Conservation (phyloP, 2,888 invertebrate species). For the Galerucella nymphaeae region DNA sequence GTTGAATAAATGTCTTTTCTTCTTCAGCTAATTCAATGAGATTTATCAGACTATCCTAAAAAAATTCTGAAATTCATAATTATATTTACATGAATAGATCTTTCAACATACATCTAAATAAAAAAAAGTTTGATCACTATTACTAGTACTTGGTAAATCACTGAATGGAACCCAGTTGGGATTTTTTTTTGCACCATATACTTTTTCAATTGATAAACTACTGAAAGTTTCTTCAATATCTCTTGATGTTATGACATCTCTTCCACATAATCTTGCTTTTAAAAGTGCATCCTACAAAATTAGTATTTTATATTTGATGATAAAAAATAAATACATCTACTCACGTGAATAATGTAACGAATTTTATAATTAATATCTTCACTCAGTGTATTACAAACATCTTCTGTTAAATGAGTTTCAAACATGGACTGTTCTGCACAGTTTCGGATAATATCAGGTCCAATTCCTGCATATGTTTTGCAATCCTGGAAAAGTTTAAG, state of each 20-base stretch:
- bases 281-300: conserved; percentile 58
- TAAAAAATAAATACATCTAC: background rate
- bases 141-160: conserved; percentile 47
- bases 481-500: conserved; percentile 50
- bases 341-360: conserved; percentile 61
- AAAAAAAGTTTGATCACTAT: conserved; percentile 54
- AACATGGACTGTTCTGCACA: conserved; percentile 60
- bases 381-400: conserved; percentile 57
- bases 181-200: conserved; percentile 58
- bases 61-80: conserved; percentile 26
- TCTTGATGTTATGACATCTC: conserved; percentile 56
- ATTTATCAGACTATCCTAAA: conserved; percentile 54
- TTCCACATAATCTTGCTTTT: conserved; percentile 58
- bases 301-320: background rate
- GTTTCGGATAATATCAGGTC: conserved; percentile 56
- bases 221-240: conserved; percentile 61
- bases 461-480: conserved; percentile 60
- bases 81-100: background rate
- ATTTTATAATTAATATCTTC: conserved; percentile 63
- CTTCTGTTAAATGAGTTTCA: conserved; percentile 57
- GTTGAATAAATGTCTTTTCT: conserved; percentile 54
- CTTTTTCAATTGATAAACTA: conserved; percentile 58
- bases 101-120: conserved; percentile 58
- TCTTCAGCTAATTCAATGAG: conserved; percentile 57
- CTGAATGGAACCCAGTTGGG: conserved; percentile 60